Base-by-base conservation (phyloP, 1,140 invertebrate genomes). In the Drosophila setifemur region DNA sequence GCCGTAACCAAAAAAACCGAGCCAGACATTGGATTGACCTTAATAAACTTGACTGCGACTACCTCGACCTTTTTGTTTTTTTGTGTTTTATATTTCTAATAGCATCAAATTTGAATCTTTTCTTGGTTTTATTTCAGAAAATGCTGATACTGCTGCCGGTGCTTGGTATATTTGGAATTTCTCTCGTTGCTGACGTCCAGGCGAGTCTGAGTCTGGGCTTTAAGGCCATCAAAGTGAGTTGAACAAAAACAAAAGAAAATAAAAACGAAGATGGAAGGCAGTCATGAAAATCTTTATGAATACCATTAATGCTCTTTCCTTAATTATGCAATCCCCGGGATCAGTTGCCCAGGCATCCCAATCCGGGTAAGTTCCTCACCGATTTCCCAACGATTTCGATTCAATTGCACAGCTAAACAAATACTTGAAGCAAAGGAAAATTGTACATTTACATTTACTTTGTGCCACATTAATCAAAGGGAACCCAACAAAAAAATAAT, bases 141-240 rank as follows among this genome's bases (percentile, higher is more conserved):
- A 88, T 88, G 83, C 78, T 88, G 71, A 88, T 88, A 83, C 85
- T 88, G 74, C 78, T 88, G 78, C 83, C 85, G 44, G 71, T 88
- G 68, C 66, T 88, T 47, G 66, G 71, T 21, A 70, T 88, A 78
- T 88, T 88, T 69, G 72, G 85, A 64, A 79, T 88, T 83, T 68
- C 71, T 85, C 74, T 88, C 85, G 58, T 88, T 63, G 75, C 71
- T 63, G 85, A 55, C 67, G 83, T 85, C 42, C 78, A 68, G 48
- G 83, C 83, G 28, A 88, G 72, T 70, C 68, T 88, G 58, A 88
- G 83, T 57, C 77, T 88, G 64, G 83, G 85, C 78, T 88, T 88
- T 88, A 88, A 73, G 68, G 83, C 76, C 67, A 88, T 88, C 75
- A 88, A 82, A 83, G 83, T 88, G 66, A 88, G 83, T 88, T 75